Base-by-base conservation (phyloP, 2,113 vertebrate genomes). In the Stercorarius parasiticus region DNA sequence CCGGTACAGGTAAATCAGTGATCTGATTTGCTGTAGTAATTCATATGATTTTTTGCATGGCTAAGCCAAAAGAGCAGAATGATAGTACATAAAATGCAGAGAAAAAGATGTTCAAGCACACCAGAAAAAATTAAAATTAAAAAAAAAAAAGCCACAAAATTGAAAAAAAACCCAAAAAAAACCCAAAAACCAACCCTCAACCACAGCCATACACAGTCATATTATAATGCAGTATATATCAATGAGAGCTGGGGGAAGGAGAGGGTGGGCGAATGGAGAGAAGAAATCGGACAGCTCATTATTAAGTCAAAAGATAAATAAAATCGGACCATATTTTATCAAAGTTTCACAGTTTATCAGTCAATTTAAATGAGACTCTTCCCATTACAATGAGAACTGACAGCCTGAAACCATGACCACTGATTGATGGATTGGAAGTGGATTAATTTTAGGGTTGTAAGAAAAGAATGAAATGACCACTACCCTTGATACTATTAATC, bases 291-390 rank as follows among this genome's bases (percentile, higher is more conserved):
- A 95, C 80, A 96, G 66, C 29, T 97, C 49, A 77, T 96, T 96
- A 97, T 95, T 97, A 97, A 96, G 87, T 84, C 29, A 14, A 97
- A 96, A 97, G 62, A 96, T 96, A 93, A 95, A 97, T 96, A 97
- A 96, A 97, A 94, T 36, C 38, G 95, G 82, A 81, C 4, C 12
- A 14, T 66, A 94, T 97, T 98, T 98, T 96, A 96, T 97, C 91
- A 96, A 95, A 84, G 62, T 76, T 97, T 94, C 79, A 83, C 59
- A 94, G 74, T 94, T 97, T 95, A 97, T 98, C 96, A 95, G 96
- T 97, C 97, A 97, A 82, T 86, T 97, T 97, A 96, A 97, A 97
- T 94, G 64, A 95, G 47, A 94, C 4, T 64, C 88, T 96, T 97
- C 94, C 84, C 90, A 82, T 86, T 94, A 91, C 42, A 88, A 27